A percentile compares a stretch with the other conserved stretches of the same genome.
Evolutionary conservation across 2,888 invertebrate species (phyloP).

Genomic region (Colostygia pectinataria): DNA sequence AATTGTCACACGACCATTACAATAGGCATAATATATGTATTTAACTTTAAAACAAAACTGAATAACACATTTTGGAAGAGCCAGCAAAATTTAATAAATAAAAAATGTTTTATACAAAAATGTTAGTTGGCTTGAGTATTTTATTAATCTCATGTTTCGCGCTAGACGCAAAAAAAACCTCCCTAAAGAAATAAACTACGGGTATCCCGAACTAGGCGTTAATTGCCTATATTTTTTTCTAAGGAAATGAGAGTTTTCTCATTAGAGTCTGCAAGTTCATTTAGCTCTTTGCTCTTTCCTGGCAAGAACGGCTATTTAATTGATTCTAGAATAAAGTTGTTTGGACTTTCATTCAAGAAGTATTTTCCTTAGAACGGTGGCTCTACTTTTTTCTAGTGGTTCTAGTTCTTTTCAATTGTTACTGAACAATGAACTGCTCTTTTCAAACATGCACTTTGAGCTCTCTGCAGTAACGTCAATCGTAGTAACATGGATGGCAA

Average conservation of each 20-base stretch:
- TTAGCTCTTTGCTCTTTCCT: constrained; percentile 48
- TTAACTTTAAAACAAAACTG: too few species aligned
- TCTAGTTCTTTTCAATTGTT: constrained; percentile 15
- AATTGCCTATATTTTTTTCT: constrained; percentile 55
- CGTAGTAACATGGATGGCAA: background rate
- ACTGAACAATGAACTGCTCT: constrained; percentile 26
- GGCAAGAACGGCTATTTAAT: constrained; percentile 42
- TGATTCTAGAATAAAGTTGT: constrained; percentile 40
- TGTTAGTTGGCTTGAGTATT: background rate
- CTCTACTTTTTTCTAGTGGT: constrained; percentile 13
- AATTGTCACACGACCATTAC: too few species aligned
- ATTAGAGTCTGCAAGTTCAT: constrained; percentile 68
- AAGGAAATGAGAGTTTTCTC: constrained; percentile 66
- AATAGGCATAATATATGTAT: too few species aligned
- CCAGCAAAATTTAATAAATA: background rate
- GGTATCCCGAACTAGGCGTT: constrained; percentile 42
- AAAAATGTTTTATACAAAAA: background rate
- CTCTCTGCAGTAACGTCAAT: background rate
- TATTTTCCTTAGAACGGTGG: constrained; percentile 20
- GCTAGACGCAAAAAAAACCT: constrained; percentile 22
- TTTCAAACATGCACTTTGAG: constrained; percentile 14
- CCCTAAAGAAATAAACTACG: constrained; percentile 1
- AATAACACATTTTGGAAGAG: too few species aligned
- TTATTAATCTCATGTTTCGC: constrained; percentile 4
- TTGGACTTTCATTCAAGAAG: constrained; percentile 27